These are phyloP conservation scores for Tipula helvola DNA, from an alignment of 2,888 invertebrate species.

Conservation along the genomic window DNA sequence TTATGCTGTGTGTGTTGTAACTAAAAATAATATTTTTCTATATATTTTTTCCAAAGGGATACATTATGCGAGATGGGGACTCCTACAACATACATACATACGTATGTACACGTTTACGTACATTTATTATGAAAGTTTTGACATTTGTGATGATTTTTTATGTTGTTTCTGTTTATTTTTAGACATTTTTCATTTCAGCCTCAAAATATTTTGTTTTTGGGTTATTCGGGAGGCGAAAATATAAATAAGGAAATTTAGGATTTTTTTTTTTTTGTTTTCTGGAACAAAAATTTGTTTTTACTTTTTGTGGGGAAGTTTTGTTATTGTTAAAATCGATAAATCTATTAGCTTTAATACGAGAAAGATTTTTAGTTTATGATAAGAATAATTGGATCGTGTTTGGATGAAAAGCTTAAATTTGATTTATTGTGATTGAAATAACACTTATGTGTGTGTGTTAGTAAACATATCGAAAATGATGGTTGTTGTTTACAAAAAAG, in stretches of 20 bases:
- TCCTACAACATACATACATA: background rate
- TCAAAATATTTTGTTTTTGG: background rate
- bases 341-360: background rate
- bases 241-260: background rate
- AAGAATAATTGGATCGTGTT: slow-evolving; percentile 4
- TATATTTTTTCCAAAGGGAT: background rate
- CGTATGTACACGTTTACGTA: background rate
- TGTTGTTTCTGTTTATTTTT: background rate
- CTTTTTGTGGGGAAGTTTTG: background rate
- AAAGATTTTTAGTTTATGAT: background rate
- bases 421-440: slow-evolving; percentile 4
- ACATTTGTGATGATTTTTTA: slow-evolving; percentile 4
- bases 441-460: background rate
- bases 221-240: background rate
- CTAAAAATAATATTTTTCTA: background rate
- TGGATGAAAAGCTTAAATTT: background rate
- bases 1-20: background rate
- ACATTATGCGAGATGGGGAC: background rate
- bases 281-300: background rate
- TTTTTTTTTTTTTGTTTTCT: background rate
- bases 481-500: no score
- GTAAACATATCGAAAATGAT: background rate
- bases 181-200: background rate
- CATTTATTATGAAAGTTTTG: background rate
- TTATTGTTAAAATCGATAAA: background rate